Base-by-base conservation (phyloP, 30 jellyfish, hydroid and myxozoan genomes). In the Euphysa ruthae region DNA sequence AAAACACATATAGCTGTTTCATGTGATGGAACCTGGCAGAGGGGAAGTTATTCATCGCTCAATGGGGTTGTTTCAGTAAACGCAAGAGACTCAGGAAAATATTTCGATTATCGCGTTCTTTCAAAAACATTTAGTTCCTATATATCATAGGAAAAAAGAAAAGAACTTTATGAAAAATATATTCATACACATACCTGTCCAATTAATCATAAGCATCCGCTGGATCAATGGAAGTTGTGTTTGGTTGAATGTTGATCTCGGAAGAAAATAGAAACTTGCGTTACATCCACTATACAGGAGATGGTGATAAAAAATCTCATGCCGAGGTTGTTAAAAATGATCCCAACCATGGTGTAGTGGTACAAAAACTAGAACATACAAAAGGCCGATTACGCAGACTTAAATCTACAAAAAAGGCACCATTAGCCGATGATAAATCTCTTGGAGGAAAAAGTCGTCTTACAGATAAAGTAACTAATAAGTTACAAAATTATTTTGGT, bases 381-480 rank as follows among this genome's bases (percentile, higher is more conserved):
- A 5, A 63, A 18, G 74, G 30, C 4, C 4, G 74, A 6, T n/a
- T 61, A 4, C 74, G 74, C 1, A 56, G 32, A 25, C 21, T 61
- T 18, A 61, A 61, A 25, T 32, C 64, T 4, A 33, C 64, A 4
- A 4, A 25, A 63, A 33, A 61, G 65, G 21, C 10, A 2, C 4
- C 4, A 32, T 4, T 61, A 1, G 24, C 73, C 12, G 74, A 61
- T 25, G 65, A 30, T 38, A 61, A 61, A 61, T 4, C 74, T 2
- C 30, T 61, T 3, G 74, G 74, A 2, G 74, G 74, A 6, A 61
- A 61, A 61, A 38, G 74, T 27, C 64, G 74, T 1, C 74, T 61
- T 16, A 32, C 74, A 6, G 74, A 61, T 4, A 27, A 27, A n/a
- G 62, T 61, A 3, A 4, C 31, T 18, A 61, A 61, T 1, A 27